Base-by-base conservation (phyloP, 1,140 invertebrate genomes). In the Papilio xuthus region DNA sequence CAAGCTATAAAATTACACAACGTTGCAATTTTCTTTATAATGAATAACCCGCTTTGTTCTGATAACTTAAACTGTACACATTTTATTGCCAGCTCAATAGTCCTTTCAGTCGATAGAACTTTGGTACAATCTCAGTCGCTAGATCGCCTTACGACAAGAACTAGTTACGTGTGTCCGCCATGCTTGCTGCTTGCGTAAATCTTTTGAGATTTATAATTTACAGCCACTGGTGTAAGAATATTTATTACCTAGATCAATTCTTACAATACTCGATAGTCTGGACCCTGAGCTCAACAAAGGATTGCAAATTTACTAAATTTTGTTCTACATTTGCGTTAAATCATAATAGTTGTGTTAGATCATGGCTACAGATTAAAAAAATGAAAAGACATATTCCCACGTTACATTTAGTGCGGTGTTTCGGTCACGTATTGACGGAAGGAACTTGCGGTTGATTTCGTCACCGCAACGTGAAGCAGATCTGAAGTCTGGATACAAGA, bases 131-230 rank as follows among this genome's bases (percentile, higher is more conserved):
- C 70, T 71, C 41, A 71, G 6, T 44, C n/a, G 32, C 70, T 20
- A 71, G 70, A 71, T 71, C 32, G 37, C 70, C 10, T 71, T 71
- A 71, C 70, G 70, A 42, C 70, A 71, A 71, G 70, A 41, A 42
- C 37, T 71, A 71, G 70, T 71, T 71, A 71, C 70, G 70, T 71
- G 37, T 71, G 70, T 71, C 70, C 12, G 69, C 69, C 69, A 71
- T 71, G 69, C 69, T 71, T 71, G 69, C 41, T 44, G 69, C 69
- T 71, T 71, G 69, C 69, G 69, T 71, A 71, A 71, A 71, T 71
- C 69, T 71, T 71, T 23, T 44, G 3, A 71, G 69, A 71, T 71
- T 71, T 41, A 71, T 71, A 23, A 71, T 32, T 20, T 41, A 42
- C 4, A 23, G 32, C 9, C 69, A 2, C 28, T 15, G 9, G 69